phyloP scores from a whole-genome alignment of 2,113 vertebrate genomes.

The Gracilinanus agilis region DNA sequence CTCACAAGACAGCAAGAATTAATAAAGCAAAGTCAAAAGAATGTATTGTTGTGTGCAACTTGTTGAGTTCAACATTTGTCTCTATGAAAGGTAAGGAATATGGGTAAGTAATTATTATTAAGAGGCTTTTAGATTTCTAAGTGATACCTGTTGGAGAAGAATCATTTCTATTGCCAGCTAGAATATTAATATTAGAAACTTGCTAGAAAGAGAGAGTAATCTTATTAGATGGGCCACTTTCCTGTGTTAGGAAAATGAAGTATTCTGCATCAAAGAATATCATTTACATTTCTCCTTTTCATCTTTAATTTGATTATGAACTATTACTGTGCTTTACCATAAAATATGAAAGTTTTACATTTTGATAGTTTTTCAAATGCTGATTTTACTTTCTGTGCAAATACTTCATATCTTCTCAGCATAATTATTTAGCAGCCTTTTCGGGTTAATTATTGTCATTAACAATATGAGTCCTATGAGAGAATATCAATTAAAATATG shows the following conservation, averaged over 20 bases:
- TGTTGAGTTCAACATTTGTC: constrained; percentile 71
- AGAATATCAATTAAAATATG: constrained; percentile 95
- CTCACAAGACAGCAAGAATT: no score
- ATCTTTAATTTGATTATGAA: constrained; percentile 90
- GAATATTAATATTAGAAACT: constrained; percentile 80
- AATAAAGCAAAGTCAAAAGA: no score
- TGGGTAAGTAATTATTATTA: constrained; percentile 76
- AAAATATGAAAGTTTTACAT: constrained; percentile 85
- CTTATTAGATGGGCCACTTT: constrained; percentile 80
- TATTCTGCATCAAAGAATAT: constrained; percentile 85
- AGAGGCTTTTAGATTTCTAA: constrained; percentile 78
- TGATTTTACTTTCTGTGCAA: constrained; percentile 89
- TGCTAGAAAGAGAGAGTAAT: constrained; percentile 83
- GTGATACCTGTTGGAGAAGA: constrained; percentile 75
- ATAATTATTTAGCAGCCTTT: constrained; percentile 98
- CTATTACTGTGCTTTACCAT: constrained; percentile 85
- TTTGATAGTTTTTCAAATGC: constrained; percentile 88
- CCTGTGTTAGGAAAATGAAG: constrained; percentile 88
- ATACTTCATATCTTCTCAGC: constrained; percentile 87
- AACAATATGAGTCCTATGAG: constrained; percentile 95
- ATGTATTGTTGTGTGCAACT: no score
- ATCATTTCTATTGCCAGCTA: constrained; percentile 80
- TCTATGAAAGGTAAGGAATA: constrained; percentile 73
- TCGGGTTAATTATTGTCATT: constrained; percentile 99
- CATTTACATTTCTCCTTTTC: constrained; percentile 84